Conservation (phyloP, 2,113 vertebrate genomes). For the Felis chaus region DNA sequence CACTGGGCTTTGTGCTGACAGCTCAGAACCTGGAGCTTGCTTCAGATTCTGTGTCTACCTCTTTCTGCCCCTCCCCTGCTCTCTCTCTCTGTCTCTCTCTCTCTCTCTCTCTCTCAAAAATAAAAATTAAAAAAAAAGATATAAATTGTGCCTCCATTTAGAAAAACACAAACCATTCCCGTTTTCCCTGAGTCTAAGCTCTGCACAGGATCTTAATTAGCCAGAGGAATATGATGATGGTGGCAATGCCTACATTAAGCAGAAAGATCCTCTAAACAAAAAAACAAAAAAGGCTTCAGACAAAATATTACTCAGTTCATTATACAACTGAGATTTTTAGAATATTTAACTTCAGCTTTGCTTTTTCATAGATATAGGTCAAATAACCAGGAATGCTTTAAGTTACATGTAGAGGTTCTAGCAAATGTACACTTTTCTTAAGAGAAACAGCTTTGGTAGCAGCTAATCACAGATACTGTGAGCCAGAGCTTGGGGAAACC, state of each 20-base stretch:
- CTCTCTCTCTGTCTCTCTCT: no score
- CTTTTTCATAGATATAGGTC: neutral
- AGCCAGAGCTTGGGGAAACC: neutral
- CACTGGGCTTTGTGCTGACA: no score
- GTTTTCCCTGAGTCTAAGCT: neutral
- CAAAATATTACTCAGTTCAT: slow-evolving; percentile 25
- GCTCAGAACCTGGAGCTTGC: no score
- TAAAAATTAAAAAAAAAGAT: neutral
- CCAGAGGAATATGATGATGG: neutral
- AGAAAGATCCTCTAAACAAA: slow-evolving; percentile 4
- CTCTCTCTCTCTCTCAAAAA: no score
- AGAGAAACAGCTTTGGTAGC: neutral
- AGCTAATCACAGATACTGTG: neutral
- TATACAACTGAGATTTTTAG: slow-evolving; percentile 3
- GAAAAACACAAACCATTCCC: slow-evolving; percentile 9
- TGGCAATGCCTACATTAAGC: slow-evolving; percentile 16
- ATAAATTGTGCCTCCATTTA: neutral
- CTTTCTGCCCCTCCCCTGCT: no score
- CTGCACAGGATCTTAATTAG: slow-evolving; percentile 37
- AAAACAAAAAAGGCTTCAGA: neutral
- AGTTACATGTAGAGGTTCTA: neutral
- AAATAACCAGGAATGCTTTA: neutral
- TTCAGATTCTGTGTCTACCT: no score
- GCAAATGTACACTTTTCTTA: neutral
- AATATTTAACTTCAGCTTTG: slow-evolving; percentile 28